These are phyloP conservation scores for Patella vulgata DNA, from an alignment of 1,140 invertebrate genomes.

Conservation along the genomic window DNA sequence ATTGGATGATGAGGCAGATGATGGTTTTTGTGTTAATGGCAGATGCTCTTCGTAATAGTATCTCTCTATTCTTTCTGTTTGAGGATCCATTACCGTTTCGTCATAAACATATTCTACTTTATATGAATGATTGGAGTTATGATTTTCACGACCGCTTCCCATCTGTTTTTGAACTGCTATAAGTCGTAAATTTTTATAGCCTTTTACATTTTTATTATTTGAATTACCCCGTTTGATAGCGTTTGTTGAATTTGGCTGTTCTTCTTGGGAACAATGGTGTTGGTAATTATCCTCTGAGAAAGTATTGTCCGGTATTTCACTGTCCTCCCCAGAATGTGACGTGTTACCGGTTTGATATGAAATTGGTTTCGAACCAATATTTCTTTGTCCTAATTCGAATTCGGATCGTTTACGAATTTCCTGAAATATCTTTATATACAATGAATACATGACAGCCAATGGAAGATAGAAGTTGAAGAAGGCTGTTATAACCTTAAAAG, in stretches of 20 bases:
- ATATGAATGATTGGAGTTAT: constrained; percentile 10
- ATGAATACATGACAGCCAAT: constrained; percentile 69
- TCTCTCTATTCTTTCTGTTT: constrained; percentile 57
- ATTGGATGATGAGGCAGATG: neutral
- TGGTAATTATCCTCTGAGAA: constrained; percentile 15
- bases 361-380: constrained; percentile 21
- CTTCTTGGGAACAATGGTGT: no score
- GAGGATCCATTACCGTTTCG: constrained; percentile 57
- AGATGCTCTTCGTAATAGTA: constrained; percentile 58
- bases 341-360: constrained; percentile 22
- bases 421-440: constrained; percentile 71
- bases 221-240: no score
- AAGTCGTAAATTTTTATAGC: constrained; percentile 21
- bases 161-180: constrained; percentile 16
- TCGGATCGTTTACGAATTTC: constrained; percentile 69
- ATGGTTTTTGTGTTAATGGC: constrained; percentile 18
- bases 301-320: constrained; percentile 25
- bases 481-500: constrained; percentile 70
- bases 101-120: constrained; percentile 61
- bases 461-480: constrained; percentile 73
- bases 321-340: constrained; percentile 34
- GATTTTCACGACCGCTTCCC: neutral
- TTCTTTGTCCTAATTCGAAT: constrained; percentile 63
- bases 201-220: neutral
- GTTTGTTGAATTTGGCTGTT: no score